Base-by-base conservation (phyloP, 2,797 vertebrate species). In the Ceryle rudis region DNA sequence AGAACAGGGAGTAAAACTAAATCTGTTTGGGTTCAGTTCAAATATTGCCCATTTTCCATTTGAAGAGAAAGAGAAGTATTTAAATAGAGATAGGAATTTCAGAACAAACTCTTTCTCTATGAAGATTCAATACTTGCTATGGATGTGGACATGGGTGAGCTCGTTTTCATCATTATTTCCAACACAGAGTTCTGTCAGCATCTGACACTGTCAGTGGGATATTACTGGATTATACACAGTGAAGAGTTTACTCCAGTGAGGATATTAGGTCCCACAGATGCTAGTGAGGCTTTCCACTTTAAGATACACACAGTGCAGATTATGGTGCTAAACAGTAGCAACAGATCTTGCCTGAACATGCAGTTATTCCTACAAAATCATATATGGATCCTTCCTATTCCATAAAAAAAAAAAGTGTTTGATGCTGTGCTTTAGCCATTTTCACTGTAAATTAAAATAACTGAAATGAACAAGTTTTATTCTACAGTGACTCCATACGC, bases 281-380 rank as follows among this genome's bases (percentile, higher is more conserved):
- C 44, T 80, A 26, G 26, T 51, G 57, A 51, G 83, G 71, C 92
- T 94, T 96, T 92, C 67, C 33, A 74, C 60, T 90, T 83, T 31
- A 70, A 90, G 75, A 89, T 91, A 86, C 3, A 22, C 52, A 77
- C 77, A 46, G 55, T 42, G 55, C 33, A 87, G 80, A 73, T 70
- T 74, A 84, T 51, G 39, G 10, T 46, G 37, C 46, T 83, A n/a
- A 97, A 93, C 64, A 75, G 95, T 89, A 95, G 92, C 85, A 94
- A 78, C 26, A 42, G 44, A 86, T 89, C 89, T 92, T 94, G 83
- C 94, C 74, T 89, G 80, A 89, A 93, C 19, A 67, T 92, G 78
- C 67, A 74, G 15, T 51, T 92, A 83, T 81, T 86, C 49, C 61
- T 92, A 19, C 35, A 92, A 61, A 96, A 87, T 83, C 41, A 61